These are phyloP conservation scores for Hylomyscus alleni DNA, from an alignment of 2,797 vertebrate species.

Conservation along the genomic window DNA sequence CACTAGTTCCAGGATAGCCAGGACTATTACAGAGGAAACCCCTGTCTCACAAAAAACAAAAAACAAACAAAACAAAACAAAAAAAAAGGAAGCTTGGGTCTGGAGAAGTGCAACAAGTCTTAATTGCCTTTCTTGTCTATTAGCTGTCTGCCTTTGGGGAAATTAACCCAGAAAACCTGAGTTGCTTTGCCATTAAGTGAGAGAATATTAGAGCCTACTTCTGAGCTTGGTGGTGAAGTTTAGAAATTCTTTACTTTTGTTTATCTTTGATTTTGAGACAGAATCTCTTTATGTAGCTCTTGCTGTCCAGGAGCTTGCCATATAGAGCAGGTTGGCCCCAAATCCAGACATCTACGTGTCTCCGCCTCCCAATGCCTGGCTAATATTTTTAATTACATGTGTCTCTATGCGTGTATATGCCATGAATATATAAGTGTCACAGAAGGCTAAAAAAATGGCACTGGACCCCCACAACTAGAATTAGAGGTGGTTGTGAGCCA, in stretches of 20 bases:
- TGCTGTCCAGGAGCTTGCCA: neutral
- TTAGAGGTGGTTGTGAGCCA: neutral
- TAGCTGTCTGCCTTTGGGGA: neutral
- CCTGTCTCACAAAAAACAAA: neutral
- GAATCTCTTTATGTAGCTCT: neutral
- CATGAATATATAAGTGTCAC: too few relatives aligned
- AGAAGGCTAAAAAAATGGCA: neutral
- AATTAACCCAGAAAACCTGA: neutral
- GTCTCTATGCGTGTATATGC: neutral
- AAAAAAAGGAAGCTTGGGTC: neutral
- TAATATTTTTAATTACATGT: neutral
- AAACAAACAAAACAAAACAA: too few relatives aligned
- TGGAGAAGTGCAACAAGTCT: neutral
- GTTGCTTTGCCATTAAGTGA: conserved; percentile 54
- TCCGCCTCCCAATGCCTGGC: neutral
- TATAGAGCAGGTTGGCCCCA: neutral
- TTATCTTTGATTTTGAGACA: neutral
- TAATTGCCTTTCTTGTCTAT: neutral
- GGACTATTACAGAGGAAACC: neutral
- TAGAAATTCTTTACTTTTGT: neutral
- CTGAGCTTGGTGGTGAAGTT: neutral
- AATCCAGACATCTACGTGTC: neutral
- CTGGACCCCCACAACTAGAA: neutral
- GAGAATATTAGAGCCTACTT: neutral
- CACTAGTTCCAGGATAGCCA: neutral